Evolutionary conservation across 2,888 invertebrate genomes (phyloP).

Genomic region (Andrena bicolor): DNA sequence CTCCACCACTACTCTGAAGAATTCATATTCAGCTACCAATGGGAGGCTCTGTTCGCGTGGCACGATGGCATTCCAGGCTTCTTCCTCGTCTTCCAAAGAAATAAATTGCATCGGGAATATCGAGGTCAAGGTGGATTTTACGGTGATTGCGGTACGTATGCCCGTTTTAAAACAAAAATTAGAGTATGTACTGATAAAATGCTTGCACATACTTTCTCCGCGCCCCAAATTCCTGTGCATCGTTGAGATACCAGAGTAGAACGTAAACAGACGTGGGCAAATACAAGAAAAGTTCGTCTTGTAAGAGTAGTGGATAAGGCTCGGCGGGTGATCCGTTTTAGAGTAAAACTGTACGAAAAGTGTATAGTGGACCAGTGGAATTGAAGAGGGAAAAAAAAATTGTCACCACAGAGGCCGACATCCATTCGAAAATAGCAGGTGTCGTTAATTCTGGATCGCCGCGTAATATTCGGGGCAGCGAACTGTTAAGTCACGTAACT

Average conservation of each 20-base stretch:
- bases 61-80: not conserved
- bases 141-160: not conserved
- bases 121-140: not conserved
- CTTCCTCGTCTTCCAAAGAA: not conserved
- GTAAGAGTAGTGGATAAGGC: conserved; percentile 5
- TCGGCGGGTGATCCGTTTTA: conserved; percentile 14
- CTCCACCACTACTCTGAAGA: no score
- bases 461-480: conserved; percentile 57
- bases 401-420: conserved; percentile 46
- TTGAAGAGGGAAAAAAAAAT: conserved; percentile 42
- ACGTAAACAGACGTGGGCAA: not conserved
- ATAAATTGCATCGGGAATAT: not conserved
- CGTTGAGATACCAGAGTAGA: not conserved
- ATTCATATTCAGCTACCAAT: not conserved
- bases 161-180: not conserved
- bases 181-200: not conserved
- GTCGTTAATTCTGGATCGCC: conserved; percentile 65
- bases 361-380: not conserved
- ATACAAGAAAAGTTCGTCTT: conserved; percentile 7
- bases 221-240: not conserved
- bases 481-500: conserved; percentile 66
- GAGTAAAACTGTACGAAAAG: conserved; percentile 2
- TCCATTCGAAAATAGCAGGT: conserved; percentile 64
- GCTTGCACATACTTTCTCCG: not conserved
- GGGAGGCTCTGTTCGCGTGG: not conserved